Conservation (phyloP, 1,140 invertebrate species). For the Zaprionus kolodkinae region DNA sequence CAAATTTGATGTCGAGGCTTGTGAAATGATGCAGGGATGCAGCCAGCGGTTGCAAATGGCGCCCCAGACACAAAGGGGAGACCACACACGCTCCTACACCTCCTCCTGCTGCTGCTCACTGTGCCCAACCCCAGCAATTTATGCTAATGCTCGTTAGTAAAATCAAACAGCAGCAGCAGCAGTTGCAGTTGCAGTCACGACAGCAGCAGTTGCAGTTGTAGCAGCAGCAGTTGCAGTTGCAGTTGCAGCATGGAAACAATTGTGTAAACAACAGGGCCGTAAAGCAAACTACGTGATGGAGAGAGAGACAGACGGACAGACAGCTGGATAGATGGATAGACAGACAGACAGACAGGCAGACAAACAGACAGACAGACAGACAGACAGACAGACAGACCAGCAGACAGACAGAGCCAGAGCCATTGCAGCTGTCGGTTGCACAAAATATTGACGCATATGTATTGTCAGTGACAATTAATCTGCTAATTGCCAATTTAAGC, state of each 20-base stretch:
- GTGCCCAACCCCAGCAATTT: constrained; percentile 58
- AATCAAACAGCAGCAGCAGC: constrained; percentile 66
- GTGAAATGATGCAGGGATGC: constrained; percentile 59
- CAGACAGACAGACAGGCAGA: not conserved
- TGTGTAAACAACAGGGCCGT: constrained; percentile 77
- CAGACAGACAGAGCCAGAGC: not conserved
- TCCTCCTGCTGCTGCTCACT: not conserved
- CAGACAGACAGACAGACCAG: not conserved
- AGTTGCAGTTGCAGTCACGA: not conserved
- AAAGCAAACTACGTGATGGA: constrained; percentile 66
- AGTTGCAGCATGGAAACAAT: constrained; percentile 56
- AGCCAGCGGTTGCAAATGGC: constrained; percentile 40
- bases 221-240: not conserved
- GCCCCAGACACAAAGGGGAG: not conserved
- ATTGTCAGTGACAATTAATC: constrained; percentile 82
- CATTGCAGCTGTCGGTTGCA: constrained; percentile 57
- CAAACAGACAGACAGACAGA: not conserved
- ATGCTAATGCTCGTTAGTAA: constrained; percentile 82
- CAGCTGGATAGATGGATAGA: not conserved
- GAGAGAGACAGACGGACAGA: constrained; percentile 8
- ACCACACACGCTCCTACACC: not conserved
- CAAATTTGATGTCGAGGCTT: constrained; percentile 48
- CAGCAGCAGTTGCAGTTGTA: constrained; percentile 39
- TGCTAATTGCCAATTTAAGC: constrained; percentile 82
- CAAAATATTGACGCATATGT: constrained; percentile 79